These are phyloP conservation scores for Agraylea sexmaculata DNA, from an alignment of 1,140 invertebrate genomes.

Conservation along the genomic window DNA sequence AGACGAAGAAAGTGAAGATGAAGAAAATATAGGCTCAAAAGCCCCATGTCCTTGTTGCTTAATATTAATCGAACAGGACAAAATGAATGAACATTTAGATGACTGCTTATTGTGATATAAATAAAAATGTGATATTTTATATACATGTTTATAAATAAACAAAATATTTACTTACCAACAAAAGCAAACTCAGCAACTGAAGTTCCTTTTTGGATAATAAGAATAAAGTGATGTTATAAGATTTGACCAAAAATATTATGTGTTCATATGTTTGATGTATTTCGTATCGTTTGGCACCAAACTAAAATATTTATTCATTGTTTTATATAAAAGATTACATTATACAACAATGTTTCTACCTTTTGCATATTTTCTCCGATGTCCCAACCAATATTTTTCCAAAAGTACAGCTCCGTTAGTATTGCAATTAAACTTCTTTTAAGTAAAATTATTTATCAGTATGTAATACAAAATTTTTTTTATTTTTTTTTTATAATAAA, in stretches of 20 bases:
- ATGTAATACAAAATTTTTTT: no score
- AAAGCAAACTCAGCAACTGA: no score
- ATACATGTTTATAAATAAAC: no score
- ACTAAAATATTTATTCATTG: no score
- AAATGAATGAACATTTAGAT: constrained; percentile 36
- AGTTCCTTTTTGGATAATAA: no score
- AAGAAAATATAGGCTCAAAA: constrained; percentile 31
- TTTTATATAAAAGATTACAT: no score
- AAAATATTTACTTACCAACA: no score
- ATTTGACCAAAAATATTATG: no score
- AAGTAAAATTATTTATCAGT: constrained; percentile 10
- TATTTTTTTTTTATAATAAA: constrained; percentile 1
- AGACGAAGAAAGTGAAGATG: constrained; percentile 25
- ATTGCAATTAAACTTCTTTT: constrained; percentile 23
- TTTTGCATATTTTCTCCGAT: constrained; percentile 34
- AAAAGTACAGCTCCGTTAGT: constrained; percentile 29
- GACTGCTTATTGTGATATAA: constrained; percentile 23
- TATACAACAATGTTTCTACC: no score
- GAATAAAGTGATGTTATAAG: no score
- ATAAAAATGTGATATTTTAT: constrained; percentile 8
- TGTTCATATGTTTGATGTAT: no score
- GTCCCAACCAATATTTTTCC: constrained; percentile 41
- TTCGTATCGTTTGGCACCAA: no score
- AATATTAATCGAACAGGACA: constrained; percentile 29
- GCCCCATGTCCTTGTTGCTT: constrained; percentile 34